Evolutionary conservation across 2,888 invertebrate genomes (phyloP), one percentile per base, ranked within the genome.

Genomic region (Trissonchulus latispiculum): DNA sequence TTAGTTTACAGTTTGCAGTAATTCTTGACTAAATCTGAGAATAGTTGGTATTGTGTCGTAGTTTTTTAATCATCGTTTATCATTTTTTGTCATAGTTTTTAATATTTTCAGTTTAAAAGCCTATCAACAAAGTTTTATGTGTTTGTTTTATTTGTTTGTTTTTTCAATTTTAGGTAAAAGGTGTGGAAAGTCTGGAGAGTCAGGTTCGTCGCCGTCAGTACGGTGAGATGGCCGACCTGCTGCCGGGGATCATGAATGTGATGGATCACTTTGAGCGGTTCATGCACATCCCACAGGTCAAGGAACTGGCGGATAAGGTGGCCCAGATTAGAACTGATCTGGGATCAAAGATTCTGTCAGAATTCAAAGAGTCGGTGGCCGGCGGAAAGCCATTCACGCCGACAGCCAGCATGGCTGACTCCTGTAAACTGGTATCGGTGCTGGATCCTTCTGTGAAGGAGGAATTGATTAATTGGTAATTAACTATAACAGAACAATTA

Each of bases 201-300:
- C 69, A 35, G 33, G 69, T 33, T n/a, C 69, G 36, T 33, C 69
- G 69, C 2, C 29, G 94, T n/a, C 90, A 92, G 80, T 99, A 99
- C 83, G 92, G 92, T 48, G 96, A 97, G 83, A 91, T 96, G 71
- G 90, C 94, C 18, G 88, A 93, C 83, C 92, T 96, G 0, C 86
- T 99, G 75, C 95, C 97, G 84, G 97, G 95, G 18, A 93, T 97
- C 23, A 90, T 92, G 80, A 92, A 96, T 88, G 97, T 99, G 0
- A 89, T 97, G 84, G 90, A 93, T 76, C 93, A 97, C 84, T 95
- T 99, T 83, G 90, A 92, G 78, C 89, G 89, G 78, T 97, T 95
- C 83, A 90, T 90, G 76, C 90, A 91, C 81, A 95, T 97, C 81
- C 90, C 92, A 23, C 94, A 96, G 85, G 90, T 99, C 75, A 90